Evolutionary conservation across 2,797 vertebrate genomes (phyloP), one percentile per base, ranked within the genome.

Genomic region (Gallinago nigripennis): DNA sequence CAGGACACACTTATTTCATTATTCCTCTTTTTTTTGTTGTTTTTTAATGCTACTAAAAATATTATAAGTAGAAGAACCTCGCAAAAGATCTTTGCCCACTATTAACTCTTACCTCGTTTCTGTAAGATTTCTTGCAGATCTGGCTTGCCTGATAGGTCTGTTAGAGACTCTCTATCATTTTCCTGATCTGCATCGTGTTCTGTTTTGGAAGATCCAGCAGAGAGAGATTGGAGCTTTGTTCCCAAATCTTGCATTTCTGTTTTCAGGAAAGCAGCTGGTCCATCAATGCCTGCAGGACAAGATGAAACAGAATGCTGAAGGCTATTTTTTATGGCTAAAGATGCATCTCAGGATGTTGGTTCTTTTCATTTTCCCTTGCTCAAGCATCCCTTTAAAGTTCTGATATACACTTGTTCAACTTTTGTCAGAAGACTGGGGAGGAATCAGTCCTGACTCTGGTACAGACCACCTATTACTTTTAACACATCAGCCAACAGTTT

Each of bases 51-150:
- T 71, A 68, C 24, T 73, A 61, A 58, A 88, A 60, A 70, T 77
- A 3, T 16, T 4, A 37, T 12, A 64, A 30, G 33, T 37, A 69
- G 27, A 85, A 53, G 5, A 69, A 11, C 5, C n/a, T 97, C 96
- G 33, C 97, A 98, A 24, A 98, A 98, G 88, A 99, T 95, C 63
- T 98, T 98, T 99, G 95, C 9, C 61, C 21, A 19, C 75, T 72
- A 43, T 50, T 15, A 83, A 81, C 28, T 61, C 97, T 97, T 93
- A 99, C 99, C 99, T 91, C 98, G 98, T 96, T 98, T 99, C 94
- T 99, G 98, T 68, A 99, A 98, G 87, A 99, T 97, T 93, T 99
- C 98, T 20, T 99, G 99, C 64, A 99, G 98, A 87, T 99, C 98
- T 20, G 97, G 98, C 95, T 99, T 99, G 69, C 95, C 68, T 93